These are phyloP conservation scores for Phoebastria nigripes DNA, from an alignment of 2,797 vertebrate species.

Conservation along the genomic window DNA sequence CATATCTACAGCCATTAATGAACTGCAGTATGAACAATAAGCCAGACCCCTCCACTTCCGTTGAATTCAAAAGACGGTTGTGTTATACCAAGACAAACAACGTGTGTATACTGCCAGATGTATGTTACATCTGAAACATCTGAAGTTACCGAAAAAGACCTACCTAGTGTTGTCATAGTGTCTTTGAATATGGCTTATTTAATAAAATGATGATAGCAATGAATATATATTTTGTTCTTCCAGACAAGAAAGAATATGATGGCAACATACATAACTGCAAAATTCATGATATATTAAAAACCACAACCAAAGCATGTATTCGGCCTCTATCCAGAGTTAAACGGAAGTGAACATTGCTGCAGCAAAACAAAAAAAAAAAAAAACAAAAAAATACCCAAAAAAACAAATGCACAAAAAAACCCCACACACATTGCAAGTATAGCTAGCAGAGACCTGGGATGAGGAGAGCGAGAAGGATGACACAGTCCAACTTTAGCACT, in stretches of 20 bases:
- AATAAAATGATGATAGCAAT: neutral
- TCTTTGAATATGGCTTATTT: neutral
- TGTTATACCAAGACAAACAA: conserved; percentile 19
- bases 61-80: conserved; percentile 46
- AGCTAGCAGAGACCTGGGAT: neutral
- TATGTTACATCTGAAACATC: neutral
- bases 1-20: conserved; percentile 68
- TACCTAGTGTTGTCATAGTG: neutral
- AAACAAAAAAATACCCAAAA: neutral
- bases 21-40: conserved; percentile 64
- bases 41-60: conserved; percentile 45
- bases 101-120: neutral
- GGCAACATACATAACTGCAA: neutral
- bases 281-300: neutral
- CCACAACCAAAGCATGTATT: neutral
- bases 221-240: neutral
- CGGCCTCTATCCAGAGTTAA: neutral
- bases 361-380: neutral
- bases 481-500: neutral
- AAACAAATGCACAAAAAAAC: neutral
- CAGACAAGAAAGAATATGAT: neutral
- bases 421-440: neutral
- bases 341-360: neutral
- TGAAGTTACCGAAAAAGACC: neutral
- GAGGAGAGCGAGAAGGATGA: neutral